These are phyloP conservation scores for Clarias batrachus DNA, from an alignment of 2,113 vertebrate species.

Conservation along the genomic window DNA sequence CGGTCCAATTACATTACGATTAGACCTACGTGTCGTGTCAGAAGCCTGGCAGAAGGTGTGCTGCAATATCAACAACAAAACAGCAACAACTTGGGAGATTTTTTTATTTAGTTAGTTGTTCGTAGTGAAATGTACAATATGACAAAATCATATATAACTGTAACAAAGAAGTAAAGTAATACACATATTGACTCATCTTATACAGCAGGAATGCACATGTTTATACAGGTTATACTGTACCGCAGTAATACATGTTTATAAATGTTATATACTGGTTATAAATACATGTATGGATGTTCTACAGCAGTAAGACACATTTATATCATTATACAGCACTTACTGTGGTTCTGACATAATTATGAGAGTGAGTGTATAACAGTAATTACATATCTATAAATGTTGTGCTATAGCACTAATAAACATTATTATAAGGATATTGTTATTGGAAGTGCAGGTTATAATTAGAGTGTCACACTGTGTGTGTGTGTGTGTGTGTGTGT, in stretches of 20 bases:
- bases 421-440: not conserved
- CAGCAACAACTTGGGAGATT: not conserved
- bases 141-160: too few relatives aligned
- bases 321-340: too few relatives aligned
- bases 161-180: too few relatives aligned
- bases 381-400: not conserved
- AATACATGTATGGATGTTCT: too few relatives aligned
- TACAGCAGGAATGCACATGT: too few relatives aligned
- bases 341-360: too few relatives aligned
- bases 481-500: too few relatives aligned
- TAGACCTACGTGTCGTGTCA: not conserved
- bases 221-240: not conserved
- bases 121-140: not conserved
- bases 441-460: too few relatives aligned
- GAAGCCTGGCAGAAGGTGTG: not conserved
- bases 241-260: too few relatives aligned
- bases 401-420: not conserved
- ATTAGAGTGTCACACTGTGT: not conserved
- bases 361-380: not conserved
- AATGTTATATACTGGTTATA: not conserved
- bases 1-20: constrained; percentile 1
- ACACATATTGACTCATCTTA: too few relatives aligned
- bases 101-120: not conserved
- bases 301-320: too few relatives aligned
- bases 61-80: not conserved